phyloP scores from a whole-genome alignment of 2,888 invertebrate species.

The Cyclophora albipunctata region DNA sequence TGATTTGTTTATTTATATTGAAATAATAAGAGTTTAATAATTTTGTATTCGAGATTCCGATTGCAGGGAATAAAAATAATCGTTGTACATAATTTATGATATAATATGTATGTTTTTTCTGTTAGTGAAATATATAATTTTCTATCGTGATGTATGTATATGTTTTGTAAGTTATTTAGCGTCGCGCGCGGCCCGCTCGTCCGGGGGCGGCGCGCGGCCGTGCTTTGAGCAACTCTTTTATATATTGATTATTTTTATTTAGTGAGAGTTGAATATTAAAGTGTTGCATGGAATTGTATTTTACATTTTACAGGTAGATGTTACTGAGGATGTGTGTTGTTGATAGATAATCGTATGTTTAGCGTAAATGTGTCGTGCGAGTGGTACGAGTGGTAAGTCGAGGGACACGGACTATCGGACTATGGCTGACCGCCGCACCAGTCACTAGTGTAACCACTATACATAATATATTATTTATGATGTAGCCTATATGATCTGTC shows the following conservation, averaged over 20 bases:
- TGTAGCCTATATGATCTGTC: constrained; percentile 53
- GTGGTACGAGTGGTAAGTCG: too few relatives aligned
- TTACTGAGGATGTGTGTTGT: constrained; percentile 33
- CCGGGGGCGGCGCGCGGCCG: constrained; percentile 29
- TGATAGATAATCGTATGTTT: constrained; percentile 9
- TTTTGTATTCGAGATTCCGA: constrained; percentile 51
- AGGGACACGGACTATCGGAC: too few relatives aligned
- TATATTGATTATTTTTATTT: constrained; percentile 56
- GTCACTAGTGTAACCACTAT: constrained; percentile 60
- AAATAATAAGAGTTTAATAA: constrained; percentile 37
- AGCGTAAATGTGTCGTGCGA: background rate
- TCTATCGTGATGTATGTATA: constrained; percentile 29
- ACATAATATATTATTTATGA: constrained; percentile 54
- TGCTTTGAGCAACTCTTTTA: constrained; percentile 67
- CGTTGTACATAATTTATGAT: constrained; percentile 29
- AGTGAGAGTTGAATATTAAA: constrained; percentile 49
- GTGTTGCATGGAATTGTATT: constrained; percentile 59
- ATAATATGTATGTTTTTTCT: constrained; percentile 27
- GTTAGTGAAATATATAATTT: constrained; percentile 34
- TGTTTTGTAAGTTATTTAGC: constrained; percentile 25
- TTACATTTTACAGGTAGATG: constrained; percentile 30
- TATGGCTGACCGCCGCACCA: constrained; percentile 64
- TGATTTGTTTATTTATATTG: constrained; percentile 63
- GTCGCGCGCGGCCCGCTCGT: constrained; percentile 9
- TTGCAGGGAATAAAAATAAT: constrained; percentile 21